Evolutionary conservation across 2,888 invertebrate species (phyloP).

Genomic region (Pammene aurita): DNA sequence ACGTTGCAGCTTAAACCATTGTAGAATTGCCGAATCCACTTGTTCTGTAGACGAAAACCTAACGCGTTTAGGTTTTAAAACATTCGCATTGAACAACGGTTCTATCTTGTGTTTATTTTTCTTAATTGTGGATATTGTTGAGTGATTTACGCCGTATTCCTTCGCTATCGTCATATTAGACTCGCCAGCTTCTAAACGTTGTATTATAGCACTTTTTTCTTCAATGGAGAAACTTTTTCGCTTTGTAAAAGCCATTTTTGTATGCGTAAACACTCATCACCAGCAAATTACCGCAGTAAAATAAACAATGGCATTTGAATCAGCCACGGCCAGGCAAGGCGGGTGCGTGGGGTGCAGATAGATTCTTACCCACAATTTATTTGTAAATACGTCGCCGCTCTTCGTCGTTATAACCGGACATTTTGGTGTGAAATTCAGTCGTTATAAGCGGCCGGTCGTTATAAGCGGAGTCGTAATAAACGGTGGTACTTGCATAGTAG

Average conservation of each 20-base stretch:
- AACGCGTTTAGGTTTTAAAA: too few species aligned
- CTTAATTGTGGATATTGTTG: too few species aligned
- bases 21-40: background rate
- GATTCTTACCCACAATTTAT: too few species aligned
- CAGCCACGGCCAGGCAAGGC: too few species aligned
- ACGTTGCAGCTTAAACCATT: background rate
- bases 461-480: background rate
- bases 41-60: too few species aligned
- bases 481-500: background rate
- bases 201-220: constrained; percentile 47
- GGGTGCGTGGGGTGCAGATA: background rate
- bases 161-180: too few species aligned
- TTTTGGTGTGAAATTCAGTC: too few species aligned
- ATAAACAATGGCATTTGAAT: too few species aligned
- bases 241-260: constrained; percentile 41
- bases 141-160: too few species aligned
- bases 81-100: too few species aligned
- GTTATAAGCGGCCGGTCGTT: constrained; percentile 7
- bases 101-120: too few species aligned
- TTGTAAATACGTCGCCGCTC: background rate
- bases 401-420: too few species aligned
- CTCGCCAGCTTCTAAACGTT: constrained; percentile 46
- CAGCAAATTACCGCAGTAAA: background rate
- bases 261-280: background rate
- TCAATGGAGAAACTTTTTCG: constrained; percentile 46